Conservation (phyloP, 2,113 vertebrate species). For the Indicator indicator region DNA sequence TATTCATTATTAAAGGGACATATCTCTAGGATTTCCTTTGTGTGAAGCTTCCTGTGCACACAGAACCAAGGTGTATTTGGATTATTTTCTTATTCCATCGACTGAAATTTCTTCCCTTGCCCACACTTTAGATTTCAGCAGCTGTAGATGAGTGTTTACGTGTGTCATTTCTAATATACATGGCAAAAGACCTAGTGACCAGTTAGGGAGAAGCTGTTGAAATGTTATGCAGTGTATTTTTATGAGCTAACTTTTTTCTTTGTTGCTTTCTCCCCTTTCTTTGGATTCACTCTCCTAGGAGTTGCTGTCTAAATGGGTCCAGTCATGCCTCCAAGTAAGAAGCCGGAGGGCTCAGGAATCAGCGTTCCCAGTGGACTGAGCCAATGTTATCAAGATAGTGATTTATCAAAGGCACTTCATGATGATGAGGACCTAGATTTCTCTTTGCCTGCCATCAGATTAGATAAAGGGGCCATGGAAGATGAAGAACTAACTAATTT, state of each 20-base stretch:
- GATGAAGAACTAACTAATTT: constrained; percentile 98
- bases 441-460: constrained; percentile 84
- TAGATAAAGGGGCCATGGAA: constrained; percentile 85
- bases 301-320: constrained; percentile 94
- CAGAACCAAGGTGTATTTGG: neutral
- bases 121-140: neutral
- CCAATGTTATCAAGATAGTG: constrained; percentile 85
- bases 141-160: neutral
- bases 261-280: neutral
- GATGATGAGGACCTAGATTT: constrained; percentile 92
- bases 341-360: constrained; percentile 95
- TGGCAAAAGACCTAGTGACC: neutral
- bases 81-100: neutral
- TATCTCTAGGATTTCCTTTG: neutral
- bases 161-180: neutral
- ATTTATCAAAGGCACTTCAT: constrained; percentile 87
- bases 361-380: constrained; percentile 90
- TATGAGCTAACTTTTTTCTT: constrained; percentile 44
- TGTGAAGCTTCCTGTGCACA: neutral
- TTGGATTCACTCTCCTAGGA: constrained; percentile 76
- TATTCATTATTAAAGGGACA: neutral
- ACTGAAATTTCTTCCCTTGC: neutral
- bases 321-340: constrained; percentile 99
- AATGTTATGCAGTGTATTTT: neutral
- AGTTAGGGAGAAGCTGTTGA: neutral